Conservation (phyloP, 2,888 invertebrate genomes). For the Dicranocentrus wangi region DNA sequence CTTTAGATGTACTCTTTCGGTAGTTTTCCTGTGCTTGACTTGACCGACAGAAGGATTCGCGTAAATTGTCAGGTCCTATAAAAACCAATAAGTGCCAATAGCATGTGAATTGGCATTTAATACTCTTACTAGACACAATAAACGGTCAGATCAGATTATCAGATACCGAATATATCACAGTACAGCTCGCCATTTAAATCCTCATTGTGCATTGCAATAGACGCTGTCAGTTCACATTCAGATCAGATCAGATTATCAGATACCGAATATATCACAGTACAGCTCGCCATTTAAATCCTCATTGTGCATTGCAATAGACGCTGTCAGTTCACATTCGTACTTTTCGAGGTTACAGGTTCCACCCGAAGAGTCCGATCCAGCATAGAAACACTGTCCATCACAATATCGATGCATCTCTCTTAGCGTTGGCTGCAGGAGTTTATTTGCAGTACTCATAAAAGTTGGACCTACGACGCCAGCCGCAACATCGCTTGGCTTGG, state of each 20-base stretch:
- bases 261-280: constrained; percentile 45
- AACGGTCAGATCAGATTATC: too few species aligned
- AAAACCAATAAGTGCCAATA: too few species aligned
- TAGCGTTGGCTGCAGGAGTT: constrained; percentile 2
- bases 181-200: constrained; percentile 31
- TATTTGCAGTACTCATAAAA: not conserved
- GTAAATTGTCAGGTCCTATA: constrained; percentile 14
- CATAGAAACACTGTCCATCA: constrained; percentile 54
- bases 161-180: constrained; percentile 44
- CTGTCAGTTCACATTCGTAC: constrained; percentile 15
- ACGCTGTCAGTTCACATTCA: constrained; percentile 22
- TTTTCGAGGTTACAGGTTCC: constrained; percentile 8
- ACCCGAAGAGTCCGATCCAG: not conserved
- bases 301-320: constrained; percentile 31
- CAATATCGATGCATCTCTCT: constrained; percentile 40
- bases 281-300: constrained; percentile 18
- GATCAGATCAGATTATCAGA: too few species aligned
- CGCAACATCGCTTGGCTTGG: not conserved
- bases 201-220: constrained; percentile 21
- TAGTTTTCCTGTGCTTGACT: not conserved
- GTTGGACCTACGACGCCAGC: not conserved
- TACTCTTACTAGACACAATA: too few species aligned
- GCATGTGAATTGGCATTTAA: too few species aligned
- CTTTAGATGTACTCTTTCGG: not conserved
- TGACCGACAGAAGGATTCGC: constrained; percentile 6